Evolutionary conservation across 1,140 invertebrate species (phyloP), one percentile per base, ranked within the genome.

Genomic region (Meteorus sp.): DNA sequence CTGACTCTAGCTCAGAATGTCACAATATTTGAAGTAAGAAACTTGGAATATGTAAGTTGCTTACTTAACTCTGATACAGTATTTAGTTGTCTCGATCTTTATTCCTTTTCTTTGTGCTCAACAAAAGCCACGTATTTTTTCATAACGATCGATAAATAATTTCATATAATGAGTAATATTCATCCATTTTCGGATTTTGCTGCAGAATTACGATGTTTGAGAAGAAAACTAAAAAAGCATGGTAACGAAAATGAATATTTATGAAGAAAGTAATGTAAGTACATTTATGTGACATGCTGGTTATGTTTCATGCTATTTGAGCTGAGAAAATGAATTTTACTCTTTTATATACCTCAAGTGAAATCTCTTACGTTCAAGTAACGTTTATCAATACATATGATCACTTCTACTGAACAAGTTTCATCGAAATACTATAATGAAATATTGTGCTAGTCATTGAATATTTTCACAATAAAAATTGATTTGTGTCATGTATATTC

Each of bases 151-250:
- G 13, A 39, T 39, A n/a, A 39, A 39, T 39, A 1, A 43, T 19
- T 43, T 43, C n/a, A 43, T 43, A 20, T 43, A 43, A 43, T 43
- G 39, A 19, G 17, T 43, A 43, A 43, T 43, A 43, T 19, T 43
- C 6, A 43, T 19, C 39, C 17, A 43, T 13, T 6, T 43, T 43
- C 0, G 3, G 17, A 43, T 43, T 43, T 43, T 43, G 39, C 15
- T 20, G 39, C 39, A 20, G 39, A 43, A 43, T 43, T 19, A 43
- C 39, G 39, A 43, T 19, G 39, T 19, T 43, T 43, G 20, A 43
- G 20, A 43, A 13, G 39, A 19, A 43, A 43, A 43, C 9, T 43
- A 43, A 19, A 43, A 17, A 43, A 20, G 2, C 7, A 43, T 19
- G 39, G 20, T 43, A 19, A 43, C 1, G 39, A 43, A 1, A 43